phyloP scores from a whole-genome alignment of 2,888 invertebrate species.

The Ceramica pisi region DNA sequence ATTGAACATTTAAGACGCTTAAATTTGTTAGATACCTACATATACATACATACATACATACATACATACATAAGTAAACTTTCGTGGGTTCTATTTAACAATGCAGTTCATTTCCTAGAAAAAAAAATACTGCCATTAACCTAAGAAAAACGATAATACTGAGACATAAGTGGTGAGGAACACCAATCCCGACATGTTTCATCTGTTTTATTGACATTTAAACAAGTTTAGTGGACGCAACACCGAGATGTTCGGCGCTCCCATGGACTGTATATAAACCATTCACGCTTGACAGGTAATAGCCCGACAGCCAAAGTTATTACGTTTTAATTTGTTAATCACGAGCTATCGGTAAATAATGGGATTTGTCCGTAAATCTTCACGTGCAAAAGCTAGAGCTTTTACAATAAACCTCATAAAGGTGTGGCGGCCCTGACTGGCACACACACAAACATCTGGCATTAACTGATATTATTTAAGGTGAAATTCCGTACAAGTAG shows the following conservation, averaged over 20 bases:
- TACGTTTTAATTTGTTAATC: constrained; percentile 57
- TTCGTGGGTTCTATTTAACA: not conserved
- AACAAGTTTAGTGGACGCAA: constrained; percentile 1
- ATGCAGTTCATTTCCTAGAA: not conserved
- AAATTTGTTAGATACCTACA: not conserved
- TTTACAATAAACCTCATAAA: constrained; percentile 33
- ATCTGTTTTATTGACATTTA: constrained; percentile 37
- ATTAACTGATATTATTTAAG: not conserved
- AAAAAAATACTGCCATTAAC: not conserved
- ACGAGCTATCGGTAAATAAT: constrained; percentile 53
- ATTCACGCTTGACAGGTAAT: constrained; percentile 59
- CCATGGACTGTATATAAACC: constrained; percentile 41
- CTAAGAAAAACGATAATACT: not conserved
- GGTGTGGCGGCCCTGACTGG: constrained; percentile 1
- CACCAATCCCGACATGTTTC: constrained; percentile 15
- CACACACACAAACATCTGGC: not conserved
- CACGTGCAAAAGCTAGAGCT: constrained; percentile 16
- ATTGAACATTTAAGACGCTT: not conserved
- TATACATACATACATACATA: not conserved
- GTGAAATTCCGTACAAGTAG: not conserved
- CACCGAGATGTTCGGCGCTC: constrained; percentile 27
- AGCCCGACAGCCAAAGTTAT: constrained; percentile 47
- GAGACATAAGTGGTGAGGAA: not conserved
- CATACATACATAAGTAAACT: not conserved
- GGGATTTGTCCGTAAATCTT: constrained; percentile 47